Percentiles rank a stretch among this genome's conserved stretches.
These are phyloP conservation scores for Aplidium turbinatum DNA, from an alignment of 23 tunicate genomes.

Conservation along the genomic window DNA sequence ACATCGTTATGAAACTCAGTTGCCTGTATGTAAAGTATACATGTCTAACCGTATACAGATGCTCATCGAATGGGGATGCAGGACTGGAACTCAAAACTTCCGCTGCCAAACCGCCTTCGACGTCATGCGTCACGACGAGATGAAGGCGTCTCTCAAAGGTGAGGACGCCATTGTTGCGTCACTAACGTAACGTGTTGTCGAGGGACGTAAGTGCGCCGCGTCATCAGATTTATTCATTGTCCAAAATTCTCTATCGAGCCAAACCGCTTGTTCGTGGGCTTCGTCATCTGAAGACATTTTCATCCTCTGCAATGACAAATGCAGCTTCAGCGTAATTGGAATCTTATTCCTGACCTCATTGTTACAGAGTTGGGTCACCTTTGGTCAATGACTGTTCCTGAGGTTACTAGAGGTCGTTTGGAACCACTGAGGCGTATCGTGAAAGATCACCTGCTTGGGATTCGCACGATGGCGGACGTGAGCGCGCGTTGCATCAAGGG, in stretches of 20 bases:
- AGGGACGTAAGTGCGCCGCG: no score
- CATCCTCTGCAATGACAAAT: no score
- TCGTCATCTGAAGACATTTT: no score
- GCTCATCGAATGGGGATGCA: constrained; percentile 91
- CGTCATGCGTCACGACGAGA: constrained; percentile 66
- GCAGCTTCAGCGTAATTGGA: no score
- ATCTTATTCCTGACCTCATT: no score
- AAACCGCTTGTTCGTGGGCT: no score
- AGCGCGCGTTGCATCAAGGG: constrained; percentile 80
- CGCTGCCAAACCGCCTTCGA: constrained; percentile 76
- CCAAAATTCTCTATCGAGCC: no score
- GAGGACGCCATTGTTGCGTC: no score
- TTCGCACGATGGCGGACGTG: constrained; percentile 74
- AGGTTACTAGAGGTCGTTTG: constrained; percentile 33
- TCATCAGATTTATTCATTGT: no score
- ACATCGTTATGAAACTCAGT: no score
- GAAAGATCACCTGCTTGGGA: constrained; percentile 75
- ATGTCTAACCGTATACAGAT: constrained; percentile 40
- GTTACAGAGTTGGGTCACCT: constrained; percentile 27
- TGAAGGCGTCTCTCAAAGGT: constrained; percentile 63
- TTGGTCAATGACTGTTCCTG: constrained; percentile 71
- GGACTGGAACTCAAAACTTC: constrained; percentile 55
- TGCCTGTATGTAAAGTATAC: no score
- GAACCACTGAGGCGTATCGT: constrained; percentile 47
- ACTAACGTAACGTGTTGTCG: no score